A percentile compares a stretch with the other conserved stretches of the same genome.
Evolutionary conservation across 2,888 invertebrate species (phyloP).

Genomic region (Amitus sp.): DNA sequence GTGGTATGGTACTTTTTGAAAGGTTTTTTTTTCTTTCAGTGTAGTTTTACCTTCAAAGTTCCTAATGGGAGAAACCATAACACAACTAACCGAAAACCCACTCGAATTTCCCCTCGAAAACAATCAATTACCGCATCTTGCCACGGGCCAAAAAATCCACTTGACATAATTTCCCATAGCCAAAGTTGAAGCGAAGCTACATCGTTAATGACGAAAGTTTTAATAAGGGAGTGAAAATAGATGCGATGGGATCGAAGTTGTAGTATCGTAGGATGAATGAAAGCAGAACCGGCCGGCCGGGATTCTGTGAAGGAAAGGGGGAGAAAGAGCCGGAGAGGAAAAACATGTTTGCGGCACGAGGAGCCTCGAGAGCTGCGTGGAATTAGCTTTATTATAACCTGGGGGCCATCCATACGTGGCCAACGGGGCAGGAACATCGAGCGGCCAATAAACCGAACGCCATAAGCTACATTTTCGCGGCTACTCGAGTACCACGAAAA

Average conservation of each 20-base stretch:
- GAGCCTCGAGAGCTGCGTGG: conserved; percentile 61
- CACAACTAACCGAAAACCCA: too few species aligned
- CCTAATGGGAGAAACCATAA: too few species aligned
- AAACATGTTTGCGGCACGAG: conserved; percentile 63
- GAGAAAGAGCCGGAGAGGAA: conserved; percentile 53
- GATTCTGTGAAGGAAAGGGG: conserved; percentile 37
- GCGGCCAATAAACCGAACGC: conserved; percentile 57
- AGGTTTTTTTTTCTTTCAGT: too few species aligned
- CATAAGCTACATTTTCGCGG: conserved; percentile 59
- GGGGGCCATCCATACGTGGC: conserved; percentile 61
- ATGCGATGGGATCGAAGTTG: conserved; percentile 39
- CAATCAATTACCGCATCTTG: too few species aligned
- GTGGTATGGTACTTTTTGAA: too few species aligned
- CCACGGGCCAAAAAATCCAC: too few species aligned
- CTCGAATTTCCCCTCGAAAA: too few species aligned
- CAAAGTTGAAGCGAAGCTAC: too few species aligned
- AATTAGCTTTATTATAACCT: conserved; percentile 66
- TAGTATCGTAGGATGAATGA: conserved; percentile 40
- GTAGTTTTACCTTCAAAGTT: too few species aligned
- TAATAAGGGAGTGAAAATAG: conserved; percentile 50
- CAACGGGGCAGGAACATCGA: conserved; percentile 56
- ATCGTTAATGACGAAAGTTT: too few species aligned
- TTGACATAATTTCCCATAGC: too few species aligned
- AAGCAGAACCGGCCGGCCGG: too few species aligned
- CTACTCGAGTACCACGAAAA: conserved; percentile 48